Conservation (phyloP, 2,888 invertebrate genomes). For the Ryuthela nishihirai region DNA sequence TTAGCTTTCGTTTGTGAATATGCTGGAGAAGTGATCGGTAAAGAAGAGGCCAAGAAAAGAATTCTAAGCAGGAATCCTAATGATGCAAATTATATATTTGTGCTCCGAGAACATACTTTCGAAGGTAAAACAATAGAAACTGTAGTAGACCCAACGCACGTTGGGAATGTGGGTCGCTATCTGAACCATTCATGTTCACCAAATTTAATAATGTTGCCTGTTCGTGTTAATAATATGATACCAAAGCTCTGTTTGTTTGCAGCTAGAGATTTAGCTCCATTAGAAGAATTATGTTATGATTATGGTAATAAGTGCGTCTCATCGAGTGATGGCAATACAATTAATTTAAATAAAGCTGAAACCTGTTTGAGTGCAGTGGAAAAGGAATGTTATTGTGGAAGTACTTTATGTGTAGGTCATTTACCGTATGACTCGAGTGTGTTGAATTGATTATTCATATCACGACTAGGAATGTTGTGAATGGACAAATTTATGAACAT, state of each 20-base stretch:
- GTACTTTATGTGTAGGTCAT: conserved; percentile 4
- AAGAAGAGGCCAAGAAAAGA: conserved; percentile 69
- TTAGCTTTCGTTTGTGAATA: conserved; percentile 94
- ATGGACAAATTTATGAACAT: too few species aligned
- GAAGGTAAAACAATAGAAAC: conserved; percentile 57
- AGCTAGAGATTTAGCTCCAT: conserved; percentile 74
- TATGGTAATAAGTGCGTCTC: conserved; percentile 62
- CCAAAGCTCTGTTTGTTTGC: conserved; percentile 66
- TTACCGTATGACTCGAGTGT: conserved; percentile 16
- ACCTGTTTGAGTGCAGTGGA: not conserved
- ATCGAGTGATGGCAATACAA: too few species aligned
- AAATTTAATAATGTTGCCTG: conserved; percentile 96
- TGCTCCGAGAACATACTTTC: conserved; percentile 66
- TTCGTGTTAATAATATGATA: conserved; percentile 97
- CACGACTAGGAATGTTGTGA: too few species aligned
- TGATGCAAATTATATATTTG: conserved; percentile 75
- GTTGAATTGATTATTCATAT: too few species aligned
- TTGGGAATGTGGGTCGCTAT: conserved; percentile 94
- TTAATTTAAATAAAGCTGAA: too few species aligned
- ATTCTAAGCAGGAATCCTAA: conserved; percentile 53
- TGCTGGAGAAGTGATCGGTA: conserved; percentile 87
- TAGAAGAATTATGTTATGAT: conserved; percentile 96
- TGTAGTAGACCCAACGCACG: conserved; percentile 95
- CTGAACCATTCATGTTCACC: conserved; percentile 90
- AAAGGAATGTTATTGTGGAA: conserved; percentile 16